A percentile compares a stretch with the other conserved stretches of the same genome.
Evolutionary conservation across 2,888 invertebrate species (phyloP).

Genomic region (Julus scanicus): DNA sequence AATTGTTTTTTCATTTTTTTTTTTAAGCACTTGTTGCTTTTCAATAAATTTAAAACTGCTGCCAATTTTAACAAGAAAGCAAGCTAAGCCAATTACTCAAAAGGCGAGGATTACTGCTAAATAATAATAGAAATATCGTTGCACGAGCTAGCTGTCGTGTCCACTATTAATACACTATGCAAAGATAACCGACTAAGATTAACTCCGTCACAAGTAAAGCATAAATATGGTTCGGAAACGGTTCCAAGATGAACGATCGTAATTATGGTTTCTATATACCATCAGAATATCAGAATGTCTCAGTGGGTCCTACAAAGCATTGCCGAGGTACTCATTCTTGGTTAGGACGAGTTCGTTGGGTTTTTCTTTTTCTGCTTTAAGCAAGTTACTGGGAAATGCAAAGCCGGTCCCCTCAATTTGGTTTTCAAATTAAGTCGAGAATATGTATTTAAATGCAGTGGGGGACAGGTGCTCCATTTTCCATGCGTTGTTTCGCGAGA

Average conservation of each 20-base stretch:
- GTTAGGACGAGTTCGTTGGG: neutral
- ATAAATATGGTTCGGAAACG: no score
- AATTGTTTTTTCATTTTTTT: neutral
- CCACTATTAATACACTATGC: no score
- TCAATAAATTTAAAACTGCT: neutral
- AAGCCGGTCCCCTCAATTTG: neutral
- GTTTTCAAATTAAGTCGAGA: neutral
- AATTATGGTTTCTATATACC: no score
- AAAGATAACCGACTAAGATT: no score
- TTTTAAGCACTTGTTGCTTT: neutral
- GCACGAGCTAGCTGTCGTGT: no score
- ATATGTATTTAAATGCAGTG: neutral
- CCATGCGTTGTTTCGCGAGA: conserved; percentile 11
- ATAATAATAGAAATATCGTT: no score
- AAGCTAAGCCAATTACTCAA: neutral
- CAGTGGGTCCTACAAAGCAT: neutral
- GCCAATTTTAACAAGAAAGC: neutral
- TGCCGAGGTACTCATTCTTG: neutral
- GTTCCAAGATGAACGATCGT: no score
- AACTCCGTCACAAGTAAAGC: no score
- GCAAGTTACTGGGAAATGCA: neutral
- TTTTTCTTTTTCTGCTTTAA: neutral
- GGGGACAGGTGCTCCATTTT: conserved; percentile 28
- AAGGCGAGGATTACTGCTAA: neutral
- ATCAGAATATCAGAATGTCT: no score